Conservation (phyloP, 2,113 vertebrate genomes). For the Gopherus evgoodei region DNA sequence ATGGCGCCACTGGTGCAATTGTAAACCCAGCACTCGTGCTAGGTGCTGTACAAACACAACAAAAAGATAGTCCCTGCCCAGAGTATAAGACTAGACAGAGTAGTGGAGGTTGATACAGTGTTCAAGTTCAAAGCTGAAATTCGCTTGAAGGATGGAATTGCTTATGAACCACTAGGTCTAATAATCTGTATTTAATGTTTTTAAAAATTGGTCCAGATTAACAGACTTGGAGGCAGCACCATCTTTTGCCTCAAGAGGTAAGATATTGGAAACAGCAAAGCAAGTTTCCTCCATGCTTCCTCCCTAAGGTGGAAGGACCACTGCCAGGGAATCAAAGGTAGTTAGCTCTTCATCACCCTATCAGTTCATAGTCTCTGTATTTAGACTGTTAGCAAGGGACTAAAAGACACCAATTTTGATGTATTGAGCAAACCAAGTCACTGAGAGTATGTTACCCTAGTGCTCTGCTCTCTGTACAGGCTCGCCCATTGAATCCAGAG, state of each 20-base stretch:
- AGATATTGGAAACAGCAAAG: background rate
- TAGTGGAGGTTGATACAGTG: background rate
- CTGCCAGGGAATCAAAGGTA: background rate
- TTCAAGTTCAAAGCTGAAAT: background rate
- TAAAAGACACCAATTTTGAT: background rate
- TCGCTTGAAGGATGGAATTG: background rate
- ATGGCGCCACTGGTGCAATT: too few relatives aligned
- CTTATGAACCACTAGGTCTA: background rate
- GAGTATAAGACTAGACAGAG: background rate
- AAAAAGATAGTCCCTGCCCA: background rate
- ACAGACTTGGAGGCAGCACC: background rate
- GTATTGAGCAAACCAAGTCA: accelerated
- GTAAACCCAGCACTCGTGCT: background rate
- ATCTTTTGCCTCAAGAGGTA: background rate
- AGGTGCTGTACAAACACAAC: background rate
- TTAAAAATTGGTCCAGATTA: background rate
- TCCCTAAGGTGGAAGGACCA: background rate
- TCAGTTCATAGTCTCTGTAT: background rate
- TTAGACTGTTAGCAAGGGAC: background rate
- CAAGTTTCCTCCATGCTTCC: background rate
- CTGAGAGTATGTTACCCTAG: accelerated
- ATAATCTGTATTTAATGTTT: background rate
- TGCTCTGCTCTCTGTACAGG: accelerated
- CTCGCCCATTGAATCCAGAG: background rate
- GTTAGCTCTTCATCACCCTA: background rate